Evolutionary conservation across 1,140 invertebrate species (phyloP).

Genomic region (Drosophila kepulauana): DNA sequence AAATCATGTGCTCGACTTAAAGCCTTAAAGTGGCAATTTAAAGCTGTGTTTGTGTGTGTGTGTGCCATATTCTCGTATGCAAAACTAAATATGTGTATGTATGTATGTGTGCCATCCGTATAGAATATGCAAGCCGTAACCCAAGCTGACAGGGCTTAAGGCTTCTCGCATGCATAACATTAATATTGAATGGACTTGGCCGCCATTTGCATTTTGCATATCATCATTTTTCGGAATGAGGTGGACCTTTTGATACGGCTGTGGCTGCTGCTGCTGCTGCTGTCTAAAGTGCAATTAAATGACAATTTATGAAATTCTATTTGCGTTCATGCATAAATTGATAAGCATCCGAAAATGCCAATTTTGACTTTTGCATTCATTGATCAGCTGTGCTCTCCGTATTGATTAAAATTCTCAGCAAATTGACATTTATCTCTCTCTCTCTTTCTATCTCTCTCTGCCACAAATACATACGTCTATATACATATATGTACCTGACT

Average conservation of each 20-base stretch:
- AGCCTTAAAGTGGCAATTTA: conserved; percentile 9
- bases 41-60: not conserved
- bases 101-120: not conserved
- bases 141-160: conserved; percentile 40
- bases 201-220: conserved; percentile 75
- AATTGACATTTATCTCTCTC: conserved; percentile 64
- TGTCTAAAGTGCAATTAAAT: conserved; percentile 77
- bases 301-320: conserved; percentile 82
- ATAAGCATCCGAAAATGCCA: conserved; percentile 59
- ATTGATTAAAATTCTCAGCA: conserved; percentile 71
- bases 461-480: conserved; percentile 9
- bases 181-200: conserved; percentile 46
- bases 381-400: conserved; percentile 29
- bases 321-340: conserved; percentile 82
- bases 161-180: conserved; percentile 42
- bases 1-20: conserved; percentile 9
- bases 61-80: not conserved
- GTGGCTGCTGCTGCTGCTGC: conserved; percentile 18
- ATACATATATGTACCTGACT: conserved; percentile 14
- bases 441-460: not conserved
- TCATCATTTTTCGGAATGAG: conserved; percentile 1
- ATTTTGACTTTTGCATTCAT: conserved; percentile 2
- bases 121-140: not conserved
- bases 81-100: not conserved
- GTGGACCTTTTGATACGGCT: conserved; percentile 5